Conservation (phyloP, 2,113 vertebrate species). For the Corydoras maculifer region DNA sequence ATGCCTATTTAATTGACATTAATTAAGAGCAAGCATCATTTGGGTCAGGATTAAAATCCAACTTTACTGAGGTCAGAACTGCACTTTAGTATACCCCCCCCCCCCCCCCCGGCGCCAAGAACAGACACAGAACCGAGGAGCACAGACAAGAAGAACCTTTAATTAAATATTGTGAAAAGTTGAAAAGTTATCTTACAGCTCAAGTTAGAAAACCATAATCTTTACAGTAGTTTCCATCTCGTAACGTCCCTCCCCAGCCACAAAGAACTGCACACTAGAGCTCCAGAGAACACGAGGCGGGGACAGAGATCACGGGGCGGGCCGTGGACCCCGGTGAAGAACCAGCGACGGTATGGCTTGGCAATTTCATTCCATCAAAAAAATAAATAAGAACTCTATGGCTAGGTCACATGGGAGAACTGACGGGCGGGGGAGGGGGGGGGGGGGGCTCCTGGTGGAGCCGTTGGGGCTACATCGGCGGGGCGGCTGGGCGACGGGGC, state of each 20-base stretch:
- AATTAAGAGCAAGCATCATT: too few relatives aligned
- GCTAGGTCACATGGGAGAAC: not conserved
- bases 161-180: slow-evolving; percentile 99
- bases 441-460: not conserved
- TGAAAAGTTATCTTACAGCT: slow-evolving; percentile 98
- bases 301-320: slow-evolving; percentile 49
- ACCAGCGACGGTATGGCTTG: slow-evolving; percentile 7
- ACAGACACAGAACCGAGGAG: slow-evolving; percentile 37
- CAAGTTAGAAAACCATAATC: slow-evolving; percentile 92
- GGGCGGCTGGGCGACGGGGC: too few relatives aligned
- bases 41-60: too few relatives aligned
- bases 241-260: slow-evolving; percentile 56
- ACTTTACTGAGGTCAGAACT: too few relatives aligned
- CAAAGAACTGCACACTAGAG: slow-evolving; percentile 85
- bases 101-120: slow-evolving; percentile 1
- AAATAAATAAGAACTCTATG: slow-evolving; percentile 1
- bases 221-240: slow-evolving; percentile 95
- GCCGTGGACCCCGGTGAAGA: not conserved
- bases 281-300: slow-evolving; percentile 68
- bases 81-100: too few relatives aligned
- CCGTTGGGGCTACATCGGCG: not conserved
- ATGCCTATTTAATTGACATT: too few relatives aligned
- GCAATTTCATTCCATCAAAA: slow-evolving; percentile 4
- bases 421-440: not conserved
- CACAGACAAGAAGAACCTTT: slow-evolving; percentile 99